Conservation (phyloP, 1,140 invertebrate species). For the Bombus haemorrhoidalis region DNA sequence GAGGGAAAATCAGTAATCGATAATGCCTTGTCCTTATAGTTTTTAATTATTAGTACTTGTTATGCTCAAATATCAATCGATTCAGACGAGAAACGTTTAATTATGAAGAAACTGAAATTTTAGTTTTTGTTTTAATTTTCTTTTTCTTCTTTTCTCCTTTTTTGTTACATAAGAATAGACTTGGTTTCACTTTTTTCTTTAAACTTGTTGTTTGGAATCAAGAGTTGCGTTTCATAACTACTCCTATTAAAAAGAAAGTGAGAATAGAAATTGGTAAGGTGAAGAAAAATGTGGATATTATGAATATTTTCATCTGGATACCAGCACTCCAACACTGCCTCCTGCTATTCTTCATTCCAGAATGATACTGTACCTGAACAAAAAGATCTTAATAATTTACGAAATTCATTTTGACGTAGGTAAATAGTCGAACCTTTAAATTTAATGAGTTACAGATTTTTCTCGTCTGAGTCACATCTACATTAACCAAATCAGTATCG, state of each 20-base stretch:
- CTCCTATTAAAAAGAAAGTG: background rate
- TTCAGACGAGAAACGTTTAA: slow-evolving; percentile 64
- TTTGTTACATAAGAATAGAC: background rate
- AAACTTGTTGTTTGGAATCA: background rate
- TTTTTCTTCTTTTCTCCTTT: background rate
- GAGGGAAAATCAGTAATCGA: background rate
- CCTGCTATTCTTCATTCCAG: slow-evolving; percentile 61
- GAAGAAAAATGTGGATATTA: slow-evolving; percentile 15
- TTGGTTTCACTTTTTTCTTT: background rate
- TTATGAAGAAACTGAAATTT: background rate
- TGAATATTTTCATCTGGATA: slow-evolving; percentile 38
- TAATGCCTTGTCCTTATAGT: background rate
- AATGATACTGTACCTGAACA: slow-evolving; percentile 12
- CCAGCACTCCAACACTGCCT: slow-evolving; percentile 71
- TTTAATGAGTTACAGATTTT: slow-evolving; percentile 48
- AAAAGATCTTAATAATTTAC: background rate
- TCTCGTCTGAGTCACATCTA: slow-evolving; percentile 62
- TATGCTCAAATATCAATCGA: slow-evolving; percentile 39
- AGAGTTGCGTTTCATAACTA: slow-evolving; percentile 49
- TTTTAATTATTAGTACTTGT: slow-evolving; percentile 13
- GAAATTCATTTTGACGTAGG: background rate
- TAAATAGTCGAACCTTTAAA: slow-evolving; percentile 1
- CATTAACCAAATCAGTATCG: slow-evolving; percentile 1
- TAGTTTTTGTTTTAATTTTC: background rate
- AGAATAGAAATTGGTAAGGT: background rate